A percentile compares a stretch with the other conserved stretches of the same genome.
Conservation (phyloP, 1,140 invertebrate species). For the Catajapyx aquilonaris region DNA sequence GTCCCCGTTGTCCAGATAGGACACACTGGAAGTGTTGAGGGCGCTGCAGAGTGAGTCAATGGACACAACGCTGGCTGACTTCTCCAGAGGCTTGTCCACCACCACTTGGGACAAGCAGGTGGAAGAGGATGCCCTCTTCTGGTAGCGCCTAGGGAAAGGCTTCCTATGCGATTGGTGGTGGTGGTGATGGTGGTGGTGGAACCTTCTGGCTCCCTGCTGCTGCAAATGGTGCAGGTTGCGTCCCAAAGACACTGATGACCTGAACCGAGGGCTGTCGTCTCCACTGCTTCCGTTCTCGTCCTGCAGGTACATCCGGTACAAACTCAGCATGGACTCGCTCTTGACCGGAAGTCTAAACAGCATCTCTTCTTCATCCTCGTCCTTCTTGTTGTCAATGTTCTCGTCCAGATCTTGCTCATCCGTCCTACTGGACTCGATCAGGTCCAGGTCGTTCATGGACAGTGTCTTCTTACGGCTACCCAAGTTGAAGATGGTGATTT, state of each 20-base stretch:
- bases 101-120: not conserved
- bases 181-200: too few relatives aligned
- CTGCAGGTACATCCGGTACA: not conserved
- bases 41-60: not conserved
- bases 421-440: too few relatives aligned
- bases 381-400: not conserved
- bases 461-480: not conserved
- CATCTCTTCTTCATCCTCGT: not conserved
- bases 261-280: too few relatives aligned
- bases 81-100: not conserved
- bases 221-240: not conserved
- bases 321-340: not conserved
- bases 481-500: not conserved
- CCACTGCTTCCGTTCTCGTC: not conserved
- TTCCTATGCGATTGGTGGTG: too few relatives aligned
- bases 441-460: not conserved
- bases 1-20: not conserved
- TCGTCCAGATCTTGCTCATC: too few relatives aligned
- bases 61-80: not conserved
- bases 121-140: not conserved
- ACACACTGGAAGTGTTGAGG: not conserved
- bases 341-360: not conserved
- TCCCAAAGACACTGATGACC: not conserved
- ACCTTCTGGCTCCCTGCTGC: not conserved
- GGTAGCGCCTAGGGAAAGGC: not conserved